Evolutionary conservation across 2,888 invertebrate species (phyloP), one percentile per base, ranked within the genome.

Genomic region (Andrena minutula): DNA sequence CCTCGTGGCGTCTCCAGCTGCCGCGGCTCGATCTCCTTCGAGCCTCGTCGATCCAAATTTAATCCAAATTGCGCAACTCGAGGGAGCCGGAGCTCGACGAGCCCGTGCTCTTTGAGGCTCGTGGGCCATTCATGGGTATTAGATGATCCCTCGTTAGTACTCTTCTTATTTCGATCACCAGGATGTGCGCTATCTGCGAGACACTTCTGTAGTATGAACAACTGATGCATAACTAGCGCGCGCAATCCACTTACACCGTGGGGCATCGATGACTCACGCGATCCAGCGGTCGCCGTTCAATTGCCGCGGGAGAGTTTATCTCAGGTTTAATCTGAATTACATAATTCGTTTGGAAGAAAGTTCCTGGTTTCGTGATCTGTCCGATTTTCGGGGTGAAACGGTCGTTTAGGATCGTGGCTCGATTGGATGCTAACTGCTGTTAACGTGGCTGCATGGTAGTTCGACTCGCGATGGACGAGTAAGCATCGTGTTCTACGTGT

Each of bases 11-110:
- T 8, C 4, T 12, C 4, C 47, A 65, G 73, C 49, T 51, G 76
- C 41, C 60, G 23, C 26, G 7, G 16, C 20, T 28, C 41, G 56
- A 63, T 78, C 47, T 70, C 28, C 20, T 63, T 20, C 12, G 16
- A 35, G 4, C 23, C 23, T 5, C 26, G n/a, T 10, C 60, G 78
- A 77, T 65, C 65, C 53, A 71, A 66, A 79, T 78, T 79, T 79
- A 78, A 79, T 71, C 79, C 7, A 26, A 61, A 79, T 79, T 79
- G 71, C 66, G 79, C 56, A 79, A 79, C 26, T 51, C 3, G 35
- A 12, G 12, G 35, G 12, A 12, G 12, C 2, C 51, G 26, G 7
- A 7, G n/a, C 4, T 6, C 51, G 12, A 53, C 20, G 5, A 8
- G 23, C 2, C 53, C 23, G 10, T 1, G 0, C 0, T 26, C 8